Conservation (phyloP, 2,888 invertebrate species). For the Pterobdella sp. region DNA sequence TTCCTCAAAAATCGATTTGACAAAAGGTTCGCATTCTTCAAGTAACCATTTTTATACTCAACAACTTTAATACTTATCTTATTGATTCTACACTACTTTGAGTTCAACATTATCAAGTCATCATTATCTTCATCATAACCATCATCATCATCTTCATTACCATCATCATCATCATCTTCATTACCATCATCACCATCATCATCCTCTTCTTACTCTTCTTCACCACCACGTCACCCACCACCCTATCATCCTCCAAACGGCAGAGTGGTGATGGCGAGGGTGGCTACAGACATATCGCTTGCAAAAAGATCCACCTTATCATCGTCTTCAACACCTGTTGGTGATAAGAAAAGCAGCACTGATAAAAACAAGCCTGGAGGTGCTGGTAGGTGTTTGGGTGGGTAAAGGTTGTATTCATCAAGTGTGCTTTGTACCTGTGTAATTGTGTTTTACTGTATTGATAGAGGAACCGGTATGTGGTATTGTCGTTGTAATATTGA, state of each 20-base stretch:
- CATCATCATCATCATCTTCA: background rate
- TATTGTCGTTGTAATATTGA: no score
- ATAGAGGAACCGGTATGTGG: no score
- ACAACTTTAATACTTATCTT: no score
- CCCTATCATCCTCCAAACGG: no score
- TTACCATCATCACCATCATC: background rate
- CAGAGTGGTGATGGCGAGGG: background rate
- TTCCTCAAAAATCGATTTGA: conserved; percentile 25
- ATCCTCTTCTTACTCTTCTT: background rate
- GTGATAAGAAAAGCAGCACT: background rate
- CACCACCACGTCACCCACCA: background rate
- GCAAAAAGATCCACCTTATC: background rate
- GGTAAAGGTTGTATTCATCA: no score
- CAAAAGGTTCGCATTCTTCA: conserved; percentile 32
- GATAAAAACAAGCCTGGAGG: background rate
- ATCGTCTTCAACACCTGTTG: background rate
- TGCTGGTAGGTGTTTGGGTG: background rate
- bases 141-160: background rate
- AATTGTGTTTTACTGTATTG: no score
- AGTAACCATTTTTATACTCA: background rate
- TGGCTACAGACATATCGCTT: conserved; percentile 1
- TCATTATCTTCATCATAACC: no score
- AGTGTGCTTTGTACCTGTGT: no score
- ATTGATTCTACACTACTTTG: no score
- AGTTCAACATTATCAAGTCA: no score